These are phyloP conservation scores for Anneissia japonica DNA, from an alignment of 35 echinoderm and acorn worm genomes.

Conservation along the genomic window DNA sequence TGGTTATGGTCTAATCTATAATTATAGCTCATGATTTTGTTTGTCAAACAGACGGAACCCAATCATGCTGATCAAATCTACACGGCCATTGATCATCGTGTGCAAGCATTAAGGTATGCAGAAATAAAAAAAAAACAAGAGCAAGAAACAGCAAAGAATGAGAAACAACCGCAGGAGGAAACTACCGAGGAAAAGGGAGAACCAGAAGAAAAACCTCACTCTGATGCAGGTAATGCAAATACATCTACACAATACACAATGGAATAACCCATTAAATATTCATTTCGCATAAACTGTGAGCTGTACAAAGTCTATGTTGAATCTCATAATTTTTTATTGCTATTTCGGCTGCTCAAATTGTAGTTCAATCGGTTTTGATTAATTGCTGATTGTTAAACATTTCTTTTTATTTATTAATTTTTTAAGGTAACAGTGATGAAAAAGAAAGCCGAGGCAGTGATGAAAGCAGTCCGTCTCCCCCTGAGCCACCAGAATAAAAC, in stretches of 20 bases:
- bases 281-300: too few species aligned
- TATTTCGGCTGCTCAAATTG: too few species aligned
- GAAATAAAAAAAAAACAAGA: conserved; percentile 11
- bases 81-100: conserved; percentile 77
- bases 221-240: neutral
- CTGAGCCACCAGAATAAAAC: neutral
- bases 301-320: too few species aligned
- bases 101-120: conserved; percentile 81
- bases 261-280: too few species aligned
- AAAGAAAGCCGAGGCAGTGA: neutral
- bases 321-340: too few species aligned
- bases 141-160: neutral
- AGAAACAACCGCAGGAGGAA: neutral
- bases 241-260: too few species aligned
- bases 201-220: neutral
- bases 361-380: too few species aligned
- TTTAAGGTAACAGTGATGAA: neutral
- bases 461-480: neutral
- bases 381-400: too few species aligned
- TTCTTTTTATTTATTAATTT: neutral
- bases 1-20: too few species aligned
- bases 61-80: conserved; percentile 95
- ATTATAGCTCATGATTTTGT: neutral
- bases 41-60: conserved; percentile 51
- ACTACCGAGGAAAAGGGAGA: neutral